A percentile compares a stretch with the other conserved stretches of the same genome.
phyloP scores from a whole-genome alignment of 2,113 vertebrate genomes.

The Pollimyrus isidori region DNA sequence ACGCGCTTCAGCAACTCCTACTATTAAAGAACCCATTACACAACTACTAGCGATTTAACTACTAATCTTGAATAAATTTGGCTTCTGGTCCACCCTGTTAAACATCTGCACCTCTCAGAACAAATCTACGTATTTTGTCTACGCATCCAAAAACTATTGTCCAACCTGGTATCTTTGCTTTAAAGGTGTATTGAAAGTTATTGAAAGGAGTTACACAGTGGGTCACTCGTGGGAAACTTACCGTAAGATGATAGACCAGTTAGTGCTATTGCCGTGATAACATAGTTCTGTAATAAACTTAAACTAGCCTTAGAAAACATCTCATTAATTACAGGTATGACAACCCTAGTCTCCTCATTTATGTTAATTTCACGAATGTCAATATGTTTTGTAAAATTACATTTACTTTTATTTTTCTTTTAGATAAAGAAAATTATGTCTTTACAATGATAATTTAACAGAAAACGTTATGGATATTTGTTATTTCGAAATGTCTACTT shows the following conservation, averaged over 20 bases:
- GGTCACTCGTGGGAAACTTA: background rate
- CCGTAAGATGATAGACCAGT: background rate
- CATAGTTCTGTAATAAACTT: background rate
- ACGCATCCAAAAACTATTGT: background rate
- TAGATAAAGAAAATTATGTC: background rate
- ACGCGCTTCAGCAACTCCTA: background rate
- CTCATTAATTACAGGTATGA: background rate
- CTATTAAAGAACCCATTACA: background rate
- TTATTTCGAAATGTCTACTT: background rate
- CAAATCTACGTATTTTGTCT: background rate
- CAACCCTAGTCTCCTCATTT: background rate
- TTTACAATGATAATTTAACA: background rate
- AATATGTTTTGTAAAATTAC: background rate
- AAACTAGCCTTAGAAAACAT: background rate
- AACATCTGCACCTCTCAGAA: background rate
- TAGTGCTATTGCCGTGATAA: background rate
- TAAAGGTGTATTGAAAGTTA: background rate
- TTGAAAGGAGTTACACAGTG: background rate
- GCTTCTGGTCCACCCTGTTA: background rate
- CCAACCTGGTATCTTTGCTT: background rate
- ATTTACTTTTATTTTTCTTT: background rate
- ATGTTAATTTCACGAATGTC: background rate
- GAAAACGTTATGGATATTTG: background rate
- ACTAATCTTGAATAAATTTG: background rate
- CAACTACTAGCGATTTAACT: background rate